Evolutionary conservation across 2,888 invertebrate genomes (phyloP).

Genomic region (Lissocephala sabroskyi): DNA sequence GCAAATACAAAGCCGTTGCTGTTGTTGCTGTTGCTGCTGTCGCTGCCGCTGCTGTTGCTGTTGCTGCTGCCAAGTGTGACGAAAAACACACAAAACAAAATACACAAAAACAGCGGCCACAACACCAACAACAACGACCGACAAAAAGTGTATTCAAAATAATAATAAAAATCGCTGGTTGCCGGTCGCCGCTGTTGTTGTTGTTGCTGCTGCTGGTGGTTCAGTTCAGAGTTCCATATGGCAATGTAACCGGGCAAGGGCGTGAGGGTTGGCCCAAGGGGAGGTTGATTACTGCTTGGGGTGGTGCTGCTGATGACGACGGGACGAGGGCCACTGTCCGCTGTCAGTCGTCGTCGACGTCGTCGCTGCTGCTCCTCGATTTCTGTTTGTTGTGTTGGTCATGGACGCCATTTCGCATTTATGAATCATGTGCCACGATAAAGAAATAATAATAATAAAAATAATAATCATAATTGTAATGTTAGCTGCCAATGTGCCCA

Average conservation of each 20-base stretch:
- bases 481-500: too few relatives aligned
- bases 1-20: slow-evolving; percentile 39
- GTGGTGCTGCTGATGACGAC: too few relatives aligned
- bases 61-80: slow-evolving; percentile 58
- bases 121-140: slow-evolving; percentile 32
- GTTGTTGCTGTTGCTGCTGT: slow-evolving; percentile 13
- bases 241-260: neutral
- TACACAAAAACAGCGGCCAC: slow-evolving; percentile 38
- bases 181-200: slow-evolving; percentile 16
- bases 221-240: slow-evolving; percentile 1
- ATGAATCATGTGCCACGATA: slow-evolving; percentile 54
- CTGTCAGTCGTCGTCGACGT: slow-evolving; percentile 12
- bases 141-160: slow-evolving; percentile 60
- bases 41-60: slow-evolving; percentile 14
- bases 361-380: slow-evolving; percentile 22
- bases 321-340: neutral
- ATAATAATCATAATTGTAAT: neutral
- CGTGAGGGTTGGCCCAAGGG: too few relatives aligned
- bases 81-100: slow-evolving; percentile 64
- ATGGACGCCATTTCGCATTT: slow-evolving; percentile 58
- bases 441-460: slow-evolving; percentile 28
- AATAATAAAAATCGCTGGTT: slow-evolving; percentile 48
- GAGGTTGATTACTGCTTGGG: too few relatives aligned
- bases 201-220: slow-evolving; percentile 22
- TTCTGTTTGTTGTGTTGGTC: slow-evolving; percentile 50